Evolutionary conservation across 1,140 invertebrate genomes (phyloP).

Genomic region (Lanistes nyassanus): DNA sequence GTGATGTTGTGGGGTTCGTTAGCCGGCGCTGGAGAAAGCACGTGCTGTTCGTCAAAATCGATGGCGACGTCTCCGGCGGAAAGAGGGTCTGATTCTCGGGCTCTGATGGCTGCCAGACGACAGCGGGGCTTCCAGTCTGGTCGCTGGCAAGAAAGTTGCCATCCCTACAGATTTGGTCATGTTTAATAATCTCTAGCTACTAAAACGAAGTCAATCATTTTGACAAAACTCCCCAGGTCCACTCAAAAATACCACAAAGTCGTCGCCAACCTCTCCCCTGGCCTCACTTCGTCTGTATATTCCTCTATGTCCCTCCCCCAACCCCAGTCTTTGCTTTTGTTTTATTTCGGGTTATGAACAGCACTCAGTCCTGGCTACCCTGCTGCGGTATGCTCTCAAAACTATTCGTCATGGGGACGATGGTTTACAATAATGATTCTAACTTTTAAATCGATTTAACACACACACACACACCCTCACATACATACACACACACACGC

Average conservation of each 20-base stretch:
- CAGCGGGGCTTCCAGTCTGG: neutral
- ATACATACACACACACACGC: slow-evolving; percentile 11
- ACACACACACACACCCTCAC: slow-evolving; percentile 1
- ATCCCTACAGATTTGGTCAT: neutral
- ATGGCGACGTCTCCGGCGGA: too few species aligned
- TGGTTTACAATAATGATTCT: neutral
- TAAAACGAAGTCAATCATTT: neutral
- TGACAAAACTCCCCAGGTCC: too few species aligned
- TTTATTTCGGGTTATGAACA: too few species aligned
- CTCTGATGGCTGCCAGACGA: neutral
- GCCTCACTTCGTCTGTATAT: neutral
- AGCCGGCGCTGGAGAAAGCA: too few species aligned
- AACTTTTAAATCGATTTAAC: neutral
- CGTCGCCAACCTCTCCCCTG: neutral
- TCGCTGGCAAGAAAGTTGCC: neutral
- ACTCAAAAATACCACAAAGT: neutral
- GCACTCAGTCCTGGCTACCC: neutral
- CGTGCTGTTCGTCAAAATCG: too few species aligned
- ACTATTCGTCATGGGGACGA: neutral
- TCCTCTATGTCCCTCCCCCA: neutral
- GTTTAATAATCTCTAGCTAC: neutral
- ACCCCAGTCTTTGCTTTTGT: neutral
- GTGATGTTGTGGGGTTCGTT: too few species aligned
- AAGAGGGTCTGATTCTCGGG: neutral
- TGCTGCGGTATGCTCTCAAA: neutral